Conservation (phyloP, 2,113 vertebrate species). For the Gobiocypris rarus region DNA sequence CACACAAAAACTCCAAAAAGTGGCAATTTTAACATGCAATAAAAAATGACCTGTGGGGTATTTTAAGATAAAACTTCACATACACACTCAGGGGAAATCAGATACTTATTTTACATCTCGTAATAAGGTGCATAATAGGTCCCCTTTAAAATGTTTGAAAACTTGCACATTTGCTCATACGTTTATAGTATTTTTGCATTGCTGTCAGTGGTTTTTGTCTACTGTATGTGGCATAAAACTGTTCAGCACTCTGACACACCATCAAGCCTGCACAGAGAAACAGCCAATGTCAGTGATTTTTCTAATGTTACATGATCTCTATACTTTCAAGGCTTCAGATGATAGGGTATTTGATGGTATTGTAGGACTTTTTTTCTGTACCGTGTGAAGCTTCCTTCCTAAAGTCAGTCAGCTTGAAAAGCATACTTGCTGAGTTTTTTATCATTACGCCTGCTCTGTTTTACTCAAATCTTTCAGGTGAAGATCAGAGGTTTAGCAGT, state of each 20-base stretch:
- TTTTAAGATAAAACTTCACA: too few relatives aligned
- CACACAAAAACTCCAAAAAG: too few relatives aligned
- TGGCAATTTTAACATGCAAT: too few relatives aligned
- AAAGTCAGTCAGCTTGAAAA: slow-evolving; percentile 27
- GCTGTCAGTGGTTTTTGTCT: background rate
- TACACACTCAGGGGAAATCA: too few relatives aligned
- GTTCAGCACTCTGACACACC: slow-evolving; percentile 8
- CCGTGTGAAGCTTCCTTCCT: slow-evolving; percentile 1
- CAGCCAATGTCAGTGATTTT: slow-evolving; percentile 20
- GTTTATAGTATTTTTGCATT: background rate
- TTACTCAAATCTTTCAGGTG: slow-evolving; percentile 31
- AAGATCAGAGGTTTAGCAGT: slow-evolving; percentile 31
- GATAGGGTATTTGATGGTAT: background rate
- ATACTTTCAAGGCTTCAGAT: slow-evolving; percentile 33
- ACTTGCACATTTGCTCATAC: background rate
- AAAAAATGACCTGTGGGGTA: too few relatives aligned
- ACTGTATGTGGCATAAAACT: background rate
- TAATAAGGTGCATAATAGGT: too few relatives aligned
- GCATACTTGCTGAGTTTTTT: slow-evolving; percentile 8
- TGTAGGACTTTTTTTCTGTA: slow-evolving; percentile 11
- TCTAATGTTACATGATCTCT: slow-evolving; percentile 22
- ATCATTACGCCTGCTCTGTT: slow-evolving; percentile 21
- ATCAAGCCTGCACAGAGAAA: slow-evolving; percentile 4
- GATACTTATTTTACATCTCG: too few relatives aligned
- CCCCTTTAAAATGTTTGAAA: background rate